A percentile compares a stretch with the other conserved stretches of the same genome.
Conservation (phyloP, 2,888 invertebrate genomes). For the Zelleria hepariella region DNA sequence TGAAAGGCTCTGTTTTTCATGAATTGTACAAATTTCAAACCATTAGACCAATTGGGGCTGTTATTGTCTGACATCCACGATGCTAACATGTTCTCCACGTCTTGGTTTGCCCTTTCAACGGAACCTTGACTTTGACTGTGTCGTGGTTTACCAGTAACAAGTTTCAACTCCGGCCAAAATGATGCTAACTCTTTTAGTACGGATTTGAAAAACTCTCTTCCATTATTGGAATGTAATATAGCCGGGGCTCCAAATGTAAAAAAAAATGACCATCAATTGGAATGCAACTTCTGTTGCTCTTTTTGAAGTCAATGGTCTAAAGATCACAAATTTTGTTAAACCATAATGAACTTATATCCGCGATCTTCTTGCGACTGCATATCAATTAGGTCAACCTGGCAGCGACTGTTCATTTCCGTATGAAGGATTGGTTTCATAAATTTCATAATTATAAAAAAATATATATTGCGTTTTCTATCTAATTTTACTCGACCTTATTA, state of each 20-base stretch:
- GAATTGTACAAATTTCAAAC: slow-evolving; percentile 30
- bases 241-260: slow-evolving; percentile 32
- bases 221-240: slow-evolving; percentile 17
- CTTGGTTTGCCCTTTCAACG: slow-evolving; percentile 27
- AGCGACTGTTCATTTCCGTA: slow-evolving; percentile 24
- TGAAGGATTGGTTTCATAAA: slow-evolving; percentile 22
- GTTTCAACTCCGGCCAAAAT: slow-evolving; percentile 18
- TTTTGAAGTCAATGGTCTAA: slow-evolving; percentile 31
- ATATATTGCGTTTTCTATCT: no score
- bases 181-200: no score
- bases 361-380: slow-evolving; percentile 29
- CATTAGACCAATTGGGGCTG: slow-evolving; percentile 30
- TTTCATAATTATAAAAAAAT: no score
- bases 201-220: no score
- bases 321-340: slow-evolving; percentile 37
- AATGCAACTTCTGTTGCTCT: slow-evolving; percentile 32
- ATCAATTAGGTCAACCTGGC: slow-evolving; percentile 38
- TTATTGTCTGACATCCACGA: slow-evolving; percentile 29
- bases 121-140: slow-evolving; percentile 26
- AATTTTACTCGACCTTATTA: no score
- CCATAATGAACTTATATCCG: slow-evolving; percentile 32
- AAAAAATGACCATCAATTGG: slow-evolving; percentile 18
- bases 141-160: slow-evolving; percentile 28
- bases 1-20: slow-evolving; percentile 31
- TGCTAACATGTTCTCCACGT: slow-evolving; percentile 26